A percentile compares a stretch with the other conserved stretches of the same genome.
phyloP scores from a whole-genome alignment of 2,797 vertebrate species.

The Apogon hyalosoma region DNA sequence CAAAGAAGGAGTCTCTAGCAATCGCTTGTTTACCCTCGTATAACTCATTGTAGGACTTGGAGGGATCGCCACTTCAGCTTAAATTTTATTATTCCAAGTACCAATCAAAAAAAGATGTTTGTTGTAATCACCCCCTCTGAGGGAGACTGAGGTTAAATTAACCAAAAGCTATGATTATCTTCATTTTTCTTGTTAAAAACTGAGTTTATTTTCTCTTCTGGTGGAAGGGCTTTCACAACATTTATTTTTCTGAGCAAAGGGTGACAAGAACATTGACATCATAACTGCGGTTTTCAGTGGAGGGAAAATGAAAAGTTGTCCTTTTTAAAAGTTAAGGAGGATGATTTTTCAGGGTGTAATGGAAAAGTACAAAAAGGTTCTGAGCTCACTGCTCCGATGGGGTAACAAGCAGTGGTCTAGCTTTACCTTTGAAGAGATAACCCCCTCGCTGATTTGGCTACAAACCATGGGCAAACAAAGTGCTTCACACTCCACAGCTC shows the following conservation, averaged over 20 bases:
- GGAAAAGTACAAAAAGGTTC: conserved; percentile 23
- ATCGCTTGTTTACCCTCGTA: conserved; percentile 63
- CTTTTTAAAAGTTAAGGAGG: conserved; percentile 24
- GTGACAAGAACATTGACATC: conserved; percentile 8
- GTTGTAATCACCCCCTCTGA: conserved; percentile 27
- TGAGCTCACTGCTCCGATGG: background rate
- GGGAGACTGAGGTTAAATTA: conserved; percentile 21
- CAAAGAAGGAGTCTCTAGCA: conserved; percentile 64
- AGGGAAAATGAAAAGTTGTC: conserved; percentile 10
- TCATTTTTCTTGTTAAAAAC: conserved; percentile 16
- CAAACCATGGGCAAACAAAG: conserved; percentile 11
- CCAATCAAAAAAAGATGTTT: conserved; percentile 18
- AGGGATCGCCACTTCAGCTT: conserved; percentile 45
- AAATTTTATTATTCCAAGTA: conserved; percentile 11
- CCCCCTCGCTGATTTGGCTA: background rate
- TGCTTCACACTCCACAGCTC: conserved; percentile 34
- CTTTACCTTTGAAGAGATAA: conserved; percentile 15
- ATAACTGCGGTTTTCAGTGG: conserved; percentile 6
- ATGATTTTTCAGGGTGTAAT: conserved; percentile 1
- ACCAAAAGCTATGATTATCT: conserved; percentile 27
- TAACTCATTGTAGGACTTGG: conserved; percentile 44
- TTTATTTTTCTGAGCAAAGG: conserved; percentile 23
- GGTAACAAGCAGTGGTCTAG: background rate
- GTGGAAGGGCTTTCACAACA: conserved; percentile 13
- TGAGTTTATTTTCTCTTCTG: background rate